phyloP scores from a whole-genome alignment of 1,140 invertebrate species.

The Drosophila murphyi region DNA sequence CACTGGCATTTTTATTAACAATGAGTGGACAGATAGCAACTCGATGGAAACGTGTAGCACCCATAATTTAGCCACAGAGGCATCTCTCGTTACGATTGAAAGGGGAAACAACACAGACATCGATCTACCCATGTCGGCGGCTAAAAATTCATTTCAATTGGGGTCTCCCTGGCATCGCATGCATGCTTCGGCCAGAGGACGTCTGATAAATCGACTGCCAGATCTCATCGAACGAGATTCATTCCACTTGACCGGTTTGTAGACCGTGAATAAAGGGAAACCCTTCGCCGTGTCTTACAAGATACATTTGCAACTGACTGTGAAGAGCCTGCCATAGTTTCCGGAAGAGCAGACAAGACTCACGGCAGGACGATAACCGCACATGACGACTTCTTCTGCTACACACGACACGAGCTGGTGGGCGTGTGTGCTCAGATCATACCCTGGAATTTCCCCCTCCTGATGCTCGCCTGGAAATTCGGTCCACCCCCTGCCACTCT shows the following conservation, averaged over 20 bases:
- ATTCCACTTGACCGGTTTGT: conserved; percentile 92
- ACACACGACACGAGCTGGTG: no score
- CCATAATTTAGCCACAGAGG: conserved; percentile 93
- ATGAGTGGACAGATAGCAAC: conserved; percentile 95
- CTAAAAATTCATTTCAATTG: conserved; percentile 90
- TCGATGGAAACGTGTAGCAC: conserved; percentile 95
- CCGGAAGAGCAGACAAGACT: conserved; percentile 86
- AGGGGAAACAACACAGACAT: conserved; percentile 92
- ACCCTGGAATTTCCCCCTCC: no score
- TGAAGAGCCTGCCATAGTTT: conserved; percentile 91
- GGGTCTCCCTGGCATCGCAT: conserved; percentile 94
- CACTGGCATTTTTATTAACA: conserved; percentile 97
- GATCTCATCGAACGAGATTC: conserved; percentile 92
- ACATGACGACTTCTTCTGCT: no score
- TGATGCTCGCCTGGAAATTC: no score
- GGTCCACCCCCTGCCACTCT: no score
- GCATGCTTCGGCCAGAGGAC: conserved; percentile 96
- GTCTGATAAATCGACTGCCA: conserved; percentile 91
- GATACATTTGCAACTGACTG: conserved; percentile 89
- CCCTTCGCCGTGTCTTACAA: conserved; percentile 90
- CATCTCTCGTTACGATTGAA: conserved; percentile 93
- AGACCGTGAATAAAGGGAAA: conserved; percentile 98
- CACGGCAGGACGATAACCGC: conserved; percentile 89
- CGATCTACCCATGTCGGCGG: conserved; percentile 93
- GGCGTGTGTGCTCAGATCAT: no score